Base-by-base conservation (phyloP, 2,888 invertebrate genomes). In the Polymixis lichenea region DNA sequence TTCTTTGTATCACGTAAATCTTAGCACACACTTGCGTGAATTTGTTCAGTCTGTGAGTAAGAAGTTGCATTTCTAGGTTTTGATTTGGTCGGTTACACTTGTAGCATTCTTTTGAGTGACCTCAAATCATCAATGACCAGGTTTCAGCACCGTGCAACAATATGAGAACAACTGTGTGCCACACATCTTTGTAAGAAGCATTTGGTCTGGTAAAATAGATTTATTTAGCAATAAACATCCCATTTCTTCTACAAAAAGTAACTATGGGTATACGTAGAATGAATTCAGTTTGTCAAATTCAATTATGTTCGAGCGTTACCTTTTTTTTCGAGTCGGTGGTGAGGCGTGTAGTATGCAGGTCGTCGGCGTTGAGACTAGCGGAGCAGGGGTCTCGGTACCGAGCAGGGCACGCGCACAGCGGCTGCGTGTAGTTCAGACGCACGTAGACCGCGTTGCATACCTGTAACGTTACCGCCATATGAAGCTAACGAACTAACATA, bases 391-490 rank as follows among this genome's bases (percentile, higher is more conserved):
- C 98, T 88, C 98, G 97, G 96, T 98, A 98, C 89, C 98, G 97
- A 86, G 98, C 97, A 65, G 99, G 98, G 95, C 99, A 99, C 82
- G 99, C 98, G 95, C 99, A 99, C 81, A 99, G 96, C 8, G 99
- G 99, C 94, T 99, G 99, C 69, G 99, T 99, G 96, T 98, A 98
- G 96, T 99, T 99, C 85, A 99, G 96, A 78, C 99, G 97, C 77
- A 99, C 98, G 96, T 99, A 99, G 82, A 99, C 99, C 2, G 99
- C 99, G 94, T 99, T 99, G 96, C 99, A 99, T 87, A 98, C 98
- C 98, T 98, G 95, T 60, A 94, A 94, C 64, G 70, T 84, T 66
- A 82, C 71, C 70, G 43, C 75, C 82, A 73, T 76, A 81, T 80
- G 53, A 80, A 75, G 76, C 67, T 81, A 72, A 86, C 72, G 77